Evolutionary conservation across 1,140 invertebrate genomes (phyloP).

Genomic region (Brachionus rotundiformis): DNA sequence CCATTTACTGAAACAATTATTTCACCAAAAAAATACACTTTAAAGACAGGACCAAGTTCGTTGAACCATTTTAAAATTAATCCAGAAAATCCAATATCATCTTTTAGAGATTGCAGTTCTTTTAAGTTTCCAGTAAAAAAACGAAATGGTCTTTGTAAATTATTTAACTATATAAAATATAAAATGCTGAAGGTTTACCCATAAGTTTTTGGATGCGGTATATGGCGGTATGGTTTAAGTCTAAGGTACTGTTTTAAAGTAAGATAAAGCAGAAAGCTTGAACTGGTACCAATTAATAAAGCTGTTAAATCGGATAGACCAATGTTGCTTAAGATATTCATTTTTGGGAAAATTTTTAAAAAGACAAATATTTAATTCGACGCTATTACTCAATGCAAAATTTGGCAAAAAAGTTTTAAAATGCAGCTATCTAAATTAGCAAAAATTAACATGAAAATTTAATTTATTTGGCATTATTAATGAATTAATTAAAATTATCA

Average conservation of each 20-base stretch:
- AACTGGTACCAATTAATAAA: background rate
- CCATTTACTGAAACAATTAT: constrained; percentile 28
- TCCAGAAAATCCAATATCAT: background rate
- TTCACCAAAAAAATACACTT: constrained; percentile 23
- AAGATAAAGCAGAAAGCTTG: background rate
- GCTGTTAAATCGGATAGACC: background rate
- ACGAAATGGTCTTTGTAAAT: background rate
- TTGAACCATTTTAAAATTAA: background rate
- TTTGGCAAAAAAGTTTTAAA: too few species aligned
- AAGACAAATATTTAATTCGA: background rate
- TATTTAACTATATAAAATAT: too few species aligned
- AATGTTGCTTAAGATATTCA: background rate
- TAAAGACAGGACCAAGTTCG: constrained; percentile 25
- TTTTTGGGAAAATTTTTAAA: background rate
- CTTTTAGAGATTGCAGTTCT: background rate
- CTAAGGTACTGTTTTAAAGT: background rate
- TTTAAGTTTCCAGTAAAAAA: constrained; percentile 41
- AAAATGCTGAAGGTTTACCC: background rate
- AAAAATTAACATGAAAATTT: background rate
- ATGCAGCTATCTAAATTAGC: background rate
- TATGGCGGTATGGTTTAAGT: background rate
- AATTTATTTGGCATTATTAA: too few species aligned
- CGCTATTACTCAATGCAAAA: background rate
- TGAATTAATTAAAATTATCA: too few species aligned
- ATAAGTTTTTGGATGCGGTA: background rate